Base-by-base conservation (phyloP, 2,797 vertebrate species). In the Psittacula echo region DNA sequence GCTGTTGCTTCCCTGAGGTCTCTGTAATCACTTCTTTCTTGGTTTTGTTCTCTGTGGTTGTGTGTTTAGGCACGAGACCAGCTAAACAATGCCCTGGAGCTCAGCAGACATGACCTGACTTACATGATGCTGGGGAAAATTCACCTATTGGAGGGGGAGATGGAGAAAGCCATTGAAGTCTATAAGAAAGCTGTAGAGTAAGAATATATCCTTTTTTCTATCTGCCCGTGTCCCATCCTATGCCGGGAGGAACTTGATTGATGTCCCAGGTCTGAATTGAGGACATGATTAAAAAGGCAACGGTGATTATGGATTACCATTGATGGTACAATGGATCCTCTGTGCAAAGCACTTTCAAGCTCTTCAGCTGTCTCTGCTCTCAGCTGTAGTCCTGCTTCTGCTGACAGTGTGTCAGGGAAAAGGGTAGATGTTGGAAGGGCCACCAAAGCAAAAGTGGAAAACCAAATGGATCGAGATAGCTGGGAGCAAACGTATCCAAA, bases 131-230 rank as follows among this genome's bases (percentile, higher is more conserved):
- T 99, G 53, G 99, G 99, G 66, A 99, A 99, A 95, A 98, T 99
- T 81, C 98, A 99, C 85, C 79, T 99, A 50, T 89, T 99, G 98
- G 98, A 98, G 71, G 99, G 99, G 71, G 96, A 99, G 44, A 96
- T 93, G 2, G 98, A 99, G 78, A 98, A 98, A 90, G 99, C 99
- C 94, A 98, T 99, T 5, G 98, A 99, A 54, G 98, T 99, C 94
- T 99, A 99, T 70, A 99, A 98, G 97, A 99, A 98, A 74, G 99
- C 99, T 2, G 97, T 99, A 66, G 99, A 99, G 99, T 99, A 98
- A 98, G 99, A 93, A 30, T 39, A 48, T 92, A 30, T 17, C 45
- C 42, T 29, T 72, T 32, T 68, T 88, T 88, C 53, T 58, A 13
- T 91, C 87, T 95, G 66, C 62, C 65, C 9, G 1, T 51, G 34